Percentiles rank a stretch among this genome's conserved stretches.
phyloP scores from a whole-genome alignment of 2,797 vertebrate species.

The Myioborus miniatus region DNA sequence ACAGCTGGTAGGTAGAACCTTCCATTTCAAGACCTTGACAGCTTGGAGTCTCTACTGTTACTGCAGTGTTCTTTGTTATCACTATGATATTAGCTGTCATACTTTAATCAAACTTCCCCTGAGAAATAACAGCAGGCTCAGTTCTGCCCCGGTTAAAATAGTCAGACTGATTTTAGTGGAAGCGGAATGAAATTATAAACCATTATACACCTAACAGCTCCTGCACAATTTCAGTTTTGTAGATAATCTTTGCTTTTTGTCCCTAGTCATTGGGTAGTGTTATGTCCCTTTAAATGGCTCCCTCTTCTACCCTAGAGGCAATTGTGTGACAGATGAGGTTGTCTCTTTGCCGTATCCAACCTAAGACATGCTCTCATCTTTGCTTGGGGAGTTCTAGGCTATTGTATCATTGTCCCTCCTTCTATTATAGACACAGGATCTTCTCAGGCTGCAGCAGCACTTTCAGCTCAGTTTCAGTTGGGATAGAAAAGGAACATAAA shows the following conservation, averaged over 20 bases:
- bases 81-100: neutral
- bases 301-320: neutral
- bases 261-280: neutral
- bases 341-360: neutral
- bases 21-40: neutral
- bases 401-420: neutral
- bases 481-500: neutral
- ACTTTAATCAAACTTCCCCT: neutral
- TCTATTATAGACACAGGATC: neutral
- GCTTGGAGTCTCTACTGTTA: neutral
- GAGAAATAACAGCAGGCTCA: neutral
- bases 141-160: neutral
- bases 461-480: neutral
- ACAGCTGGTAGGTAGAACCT: neutral
- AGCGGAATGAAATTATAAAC: neutral
- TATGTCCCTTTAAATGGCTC: neutral
- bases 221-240: neutral
- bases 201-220: neutral
- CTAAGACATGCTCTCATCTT: fast-evolving
- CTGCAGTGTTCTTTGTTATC: neutral
- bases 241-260: neutral
- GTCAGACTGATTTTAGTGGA: neutral
- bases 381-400: neutral
- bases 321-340: neutral
- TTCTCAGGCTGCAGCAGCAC: neutral